phyloP scores from a whole-genome alignment of 2,797 vertebrate genomes.

The Chaenodraco wilsoni region DNA sequence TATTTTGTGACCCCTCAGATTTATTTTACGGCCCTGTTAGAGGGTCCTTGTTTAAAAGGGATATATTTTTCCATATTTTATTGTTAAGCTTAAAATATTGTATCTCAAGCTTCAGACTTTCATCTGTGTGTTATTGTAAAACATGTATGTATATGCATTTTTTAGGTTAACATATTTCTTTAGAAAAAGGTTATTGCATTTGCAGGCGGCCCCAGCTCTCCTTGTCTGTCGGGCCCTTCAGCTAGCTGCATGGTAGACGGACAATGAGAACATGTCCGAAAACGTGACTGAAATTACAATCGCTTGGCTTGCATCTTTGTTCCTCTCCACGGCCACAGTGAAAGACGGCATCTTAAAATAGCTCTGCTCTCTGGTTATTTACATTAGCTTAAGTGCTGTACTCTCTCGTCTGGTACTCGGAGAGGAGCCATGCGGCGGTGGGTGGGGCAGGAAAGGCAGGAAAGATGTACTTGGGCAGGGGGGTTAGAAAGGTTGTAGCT shows the following conservation, averaged over 20 bases:
- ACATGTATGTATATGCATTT: too few species aligned
- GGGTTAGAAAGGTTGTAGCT: constrained; percentile 39
- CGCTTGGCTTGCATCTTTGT: constrained; percentile 80
- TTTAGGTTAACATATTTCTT: background rate
- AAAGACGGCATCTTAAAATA: constrained; percentile 84
- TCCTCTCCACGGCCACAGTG: constrained; percentile 59
- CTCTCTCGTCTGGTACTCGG: constrained; percentile 55
- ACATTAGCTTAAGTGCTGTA: constrained; percentile 83
- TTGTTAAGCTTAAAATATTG: background rate
- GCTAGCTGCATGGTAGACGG: constrained; percentile 41
- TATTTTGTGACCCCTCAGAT: background rate
- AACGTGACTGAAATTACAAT: constrained; percentile 81
- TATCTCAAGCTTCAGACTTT: background rate
- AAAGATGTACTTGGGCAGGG: constrained; percentile 51
- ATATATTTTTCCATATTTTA: background rate
- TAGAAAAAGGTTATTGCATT: constrained; percentile 16
- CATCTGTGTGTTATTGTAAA: background rate
- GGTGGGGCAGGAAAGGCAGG: constrained; percentile 59
- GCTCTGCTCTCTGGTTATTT: constrained; percentile 73
- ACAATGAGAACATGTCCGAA: constrained; percentile 62
- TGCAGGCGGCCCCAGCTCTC: constrained; percentile 22
- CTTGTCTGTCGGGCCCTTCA: constrained; percentile 38
- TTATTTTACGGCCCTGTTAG: background rate
- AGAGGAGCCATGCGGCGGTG: constrained; percentile 56
- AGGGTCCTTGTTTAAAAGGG: background rate